A percentile compares a stretch with the other conserved stretches of the same genome.
Evolutionary conservation across 1,140 invertebrate genomes (phyloP).

Genomic region (Heliconius hermathena): DNA sequence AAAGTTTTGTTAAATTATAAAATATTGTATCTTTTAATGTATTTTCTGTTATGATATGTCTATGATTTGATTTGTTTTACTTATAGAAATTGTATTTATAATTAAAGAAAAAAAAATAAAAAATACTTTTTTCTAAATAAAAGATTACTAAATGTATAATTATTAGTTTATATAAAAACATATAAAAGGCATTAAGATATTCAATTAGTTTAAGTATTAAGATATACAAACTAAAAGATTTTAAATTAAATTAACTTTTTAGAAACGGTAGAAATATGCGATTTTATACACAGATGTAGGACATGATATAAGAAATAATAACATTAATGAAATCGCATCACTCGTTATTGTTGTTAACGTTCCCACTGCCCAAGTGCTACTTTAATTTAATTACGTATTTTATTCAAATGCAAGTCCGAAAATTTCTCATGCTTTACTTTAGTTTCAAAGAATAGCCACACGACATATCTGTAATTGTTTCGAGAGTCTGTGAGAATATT

Average conservation of each 20-base stretch:
- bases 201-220: background rate
- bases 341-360: slow-evolving; percentile 55
- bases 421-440: slow-evolving; percentile 65
- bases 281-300: background rate
- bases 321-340: slow-evolving; percentile 45
- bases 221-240: background rate
- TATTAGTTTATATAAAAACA: too few relatives aligned
- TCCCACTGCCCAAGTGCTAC: slow-evolving; percentile 67
- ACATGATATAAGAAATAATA: slow-evolving; percentile 35
- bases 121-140: too few relatives aligned
- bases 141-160: too few relatives aligned
- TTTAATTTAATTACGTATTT: slow-evolving; percentile 63
- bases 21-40: too few relatives aligned
- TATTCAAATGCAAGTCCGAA: slow-evolving; percentile 51
- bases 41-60: too few relatives aligned
- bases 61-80: too few relatives aligned
- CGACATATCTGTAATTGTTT: slow-evolving; percentile 40
- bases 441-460: slow-evolving; percentile 49
- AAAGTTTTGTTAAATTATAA: too few relatives aligned
- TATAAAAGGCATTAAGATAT: background rate
- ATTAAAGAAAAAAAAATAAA: too few relatives aligned
- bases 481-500: slow-evolving; percentile 23
- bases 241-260: background rate
- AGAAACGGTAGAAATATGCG: background rate
- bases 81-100: too few relatives aligned